Conservation (phyloP, 2,888 invertebrate genomes). For the Micropterix aruncella region DNA sequence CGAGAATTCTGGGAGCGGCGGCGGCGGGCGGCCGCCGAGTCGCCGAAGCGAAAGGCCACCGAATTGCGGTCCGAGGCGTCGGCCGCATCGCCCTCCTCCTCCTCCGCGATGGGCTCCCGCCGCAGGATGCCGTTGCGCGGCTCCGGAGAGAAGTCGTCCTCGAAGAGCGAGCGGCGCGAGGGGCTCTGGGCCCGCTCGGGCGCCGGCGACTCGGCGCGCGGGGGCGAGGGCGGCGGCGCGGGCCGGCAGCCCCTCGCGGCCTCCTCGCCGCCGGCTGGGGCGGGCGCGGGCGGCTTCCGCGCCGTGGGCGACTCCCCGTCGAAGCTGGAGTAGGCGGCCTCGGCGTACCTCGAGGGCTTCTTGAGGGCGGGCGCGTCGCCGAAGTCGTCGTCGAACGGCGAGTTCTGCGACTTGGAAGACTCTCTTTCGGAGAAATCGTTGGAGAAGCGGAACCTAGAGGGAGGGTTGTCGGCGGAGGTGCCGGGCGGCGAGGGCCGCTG, state of each 20-base stretch:
- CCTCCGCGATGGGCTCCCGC: constrained; percentile 34
- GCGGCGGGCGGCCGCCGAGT: constrained; percentile 6
- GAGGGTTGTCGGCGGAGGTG: constrained; percentile 17
- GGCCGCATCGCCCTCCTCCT: constrained; percentile 20
- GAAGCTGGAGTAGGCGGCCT: constrained; percentile 24
- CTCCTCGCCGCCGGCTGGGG: constrained; percentile 16
- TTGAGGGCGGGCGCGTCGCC: constrained; percentile 31
- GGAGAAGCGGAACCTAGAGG: constrained; percentile 36
- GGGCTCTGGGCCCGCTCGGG: constrained; percentile 18
- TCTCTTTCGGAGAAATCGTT: constrained; percentile 44
- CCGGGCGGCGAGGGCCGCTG: constrained; percentile 18
- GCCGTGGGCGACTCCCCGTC: constrained; percentile 16
- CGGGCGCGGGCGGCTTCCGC: constrained; percentile 19
- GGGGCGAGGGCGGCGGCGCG: constrained; percentile 11
- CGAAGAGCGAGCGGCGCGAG: constrained; percentile 36
- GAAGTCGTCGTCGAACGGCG: constrained; percentile 48
- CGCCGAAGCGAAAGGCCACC: constrained; percentile 11
- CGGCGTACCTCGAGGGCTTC: constrained; percentile 17
- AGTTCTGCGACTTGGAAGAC: constrained; percentile 24
- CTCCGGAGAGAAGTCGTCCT: constrained; percentile 52
- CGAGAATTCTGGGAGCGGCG: constrained; percentile 10
- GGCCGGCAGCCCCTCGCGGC: constrained; percentile 13
- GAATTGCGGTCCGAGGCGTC: constrained; percentile 11
- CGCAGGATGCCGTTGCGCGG: constrained; percentile 27
- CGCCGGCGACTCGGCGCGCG: constrained; percentile 20